Conservation (phyloP, 1,140 invertebrate genomes). For the Liolophura sinensis region DNA sequence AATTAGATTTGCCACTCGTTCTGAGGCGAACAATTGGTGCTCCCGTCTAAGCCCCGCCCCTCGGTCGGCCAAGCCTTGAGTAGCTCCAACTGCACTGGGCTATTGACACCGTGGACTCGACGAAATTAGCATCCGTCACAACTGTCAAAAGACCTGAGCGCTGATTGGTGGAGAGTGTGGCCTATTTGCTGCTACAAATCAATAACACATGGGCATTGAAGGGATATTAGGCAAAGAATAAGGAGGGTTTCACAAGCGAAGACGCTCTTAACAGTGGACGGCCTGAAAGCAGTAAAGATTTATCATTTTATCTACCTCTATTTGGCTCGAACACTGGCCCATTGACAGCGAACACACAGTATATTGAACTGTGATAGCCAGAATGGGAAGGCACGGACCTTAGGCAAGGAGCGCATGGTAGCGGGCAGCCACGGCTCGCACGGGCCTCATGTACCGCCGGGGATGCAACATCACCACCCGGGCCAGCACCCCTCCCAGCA, state of each 20-base stretch:
- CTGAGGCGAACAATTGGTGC: too few relatives aligned
- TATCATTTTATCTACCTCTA: slow-evolving; percentile 42
- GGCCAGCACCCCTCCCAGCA: too few relatives aligned
- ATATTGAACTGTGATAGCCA: slow-evolving; percentile 35
- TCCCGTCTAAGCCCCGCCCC: too few relatives aligned
- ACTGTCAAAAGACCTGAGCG: slow-evolving; percentile 11
- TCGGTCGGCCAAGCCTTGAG: too few relatives aligned
- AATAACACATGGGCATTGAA: slow-evolving; percentile 50
- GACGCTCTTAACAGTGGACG: slow-evolving; percentile 29
- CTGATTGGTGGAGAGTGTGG: slow-evolving; percentile 24
- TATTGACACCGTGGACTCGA: slow-evolving; percentile 20
- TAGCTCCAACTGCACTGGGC: too few relatives aligned
- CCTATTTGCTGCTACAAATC: slow-evolving; percentile 42
- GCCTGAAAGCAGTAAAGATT: slow-evolving; percentile 24
- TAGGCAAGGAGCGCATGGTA: slow-evolving; percentile 15
- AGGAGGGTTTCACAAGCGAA: slow-evolving; percentile 47
- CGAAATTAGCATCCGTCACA: slow-evolving; percentile 17
- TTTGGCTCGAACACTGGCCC: slow-evolving; percentile 38
- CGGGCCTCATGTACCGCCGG: too few relatives aligned
- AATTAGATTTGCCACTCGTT: too few relatives aligned
- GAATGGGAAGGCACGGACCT: slow-evolving; percentile 29
- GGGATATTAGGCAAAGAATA: slow-evolving; percentile 52
- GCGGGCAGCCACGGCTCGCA: too few relatives aligned
- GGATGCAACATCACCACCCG: too few relatives aligned
- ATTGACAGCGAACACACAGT: slow-evolving; percentile 18